phyloP scores from a whole-genome alignment of 2,888 invertebrate genomes.

The Drosophila formosana region DNA sequence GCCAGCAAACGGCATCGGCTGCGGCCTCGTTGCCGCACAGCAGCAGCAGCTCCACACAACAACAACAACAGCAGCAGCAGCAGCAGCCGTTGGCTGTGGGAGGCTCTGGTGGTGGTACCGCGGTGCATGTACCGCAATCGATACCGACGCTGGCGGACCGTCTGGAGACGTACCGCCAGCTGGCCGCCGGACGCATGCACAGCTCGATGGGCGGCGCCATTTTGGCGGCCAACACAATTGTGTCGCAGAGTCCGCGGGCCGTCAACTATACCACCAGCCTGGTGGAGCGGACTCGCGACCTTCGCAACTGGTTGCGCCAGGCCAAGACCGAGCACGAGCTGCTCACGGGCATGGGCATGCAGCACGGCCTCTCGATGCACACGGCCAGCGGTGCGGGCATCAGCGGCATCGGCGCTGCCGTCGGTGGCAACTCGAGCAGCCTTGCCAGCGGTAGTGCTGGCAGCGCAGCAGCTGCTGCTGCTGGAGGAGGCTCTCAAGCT shows the following conservation, averaged over 20 bases:
- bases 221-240: slow-evolving; percentile 85
- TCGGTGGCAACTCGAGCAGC: slow-evolving; percentile 16
- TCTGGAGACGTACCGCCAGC: slow-evolving; percentile 86
- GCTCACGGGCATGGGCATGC: slow-evolving; percentile 67
- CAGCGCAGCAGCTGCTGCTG: neutral
- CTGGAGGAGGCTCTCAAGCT: too few relatives aligned
- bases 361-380: slow-evolving; percentile 47
- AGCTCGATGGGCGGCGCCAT: slow-evolving; percentile 84
- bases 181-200: slow-evolving; percentile 85
- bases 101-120: neutral
- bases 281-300: slow-evolving; percentile 88
- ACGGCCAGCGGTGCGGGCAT: slow-evolving; percentile 14
- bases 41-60: slow-evolving; percentile 29
- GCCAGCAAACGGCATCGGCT: slow-evolving; percentile 49
- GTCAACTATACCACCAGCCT: slow-evolving; percentile 88
- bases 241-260: slow-evolving; percentile 84
- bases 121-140: slow-evolving; percentile 81
- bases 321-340: slow-evolving; percentile 85
- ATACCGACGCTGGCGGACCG: slow-evolving; percentile 86
- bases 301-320: slow-evolving; percentile 89
- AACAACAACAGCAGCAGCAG: neutral
- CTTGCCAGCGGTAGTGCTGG: neutral
- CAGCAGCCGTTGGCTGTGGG: slow-evolving; percentile 39
- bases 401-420: slow-evolving; percentile 30
- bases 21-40: slow-evolving; percentile 26